Evolutionary conservation across 1,140 invertebrate species (phyloP).

Genomic region (Cyrtorhinus lividipennis): DNA sequence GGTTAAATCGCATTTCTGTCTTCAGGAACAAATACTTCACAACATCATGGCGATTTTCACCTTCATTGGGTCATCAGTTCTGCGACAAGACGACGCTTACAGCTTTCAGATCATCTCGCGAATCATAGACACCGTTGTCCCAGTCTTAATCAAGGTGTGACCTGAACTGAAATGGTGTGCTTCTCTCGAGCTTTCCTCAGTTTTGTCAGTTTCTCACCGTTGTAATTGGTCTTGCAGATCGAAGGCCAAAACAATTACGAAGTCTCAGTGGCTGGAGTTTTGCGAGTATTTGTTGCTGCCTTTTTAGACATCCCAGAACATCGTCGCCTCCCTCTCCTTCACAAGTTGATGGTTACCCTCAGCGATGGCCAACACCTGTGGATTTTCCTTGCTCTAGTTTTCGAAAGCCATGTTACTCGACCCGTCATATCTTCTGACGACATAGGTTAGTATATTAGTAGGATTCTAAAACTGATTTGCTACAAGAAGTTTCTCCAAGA

Average conservation of each 20-base stretch:
- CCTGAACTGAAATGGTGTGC: too few species aligned
- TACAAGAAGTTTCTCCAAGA: too few species aligned
- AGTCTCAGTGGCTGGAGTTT: slow-evolving; percentile 42
- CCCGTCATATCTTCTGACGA: slow-evolving; percentile 1
- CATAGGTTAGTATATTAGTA: neutral
- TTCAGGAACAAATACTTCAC: slow-evolving; percentile 66
- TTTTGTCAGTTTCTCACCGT: neutral
- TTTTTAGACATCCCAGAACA: slow-evolving; percentile 81
- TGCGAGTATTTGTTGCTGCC: slow-evolving; percentile 80
- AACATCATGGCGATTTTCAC: slow-evolving; percentile 92
- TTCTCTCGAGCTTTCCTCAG: neutral
- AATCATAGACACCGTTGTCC: slow-evolving; percentile 79
- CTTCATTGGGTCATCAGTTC: slow-evolving; percentile 80
- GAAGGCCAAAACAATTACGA: neutral
- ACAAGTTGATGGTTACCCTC: slow-evolving; percentile 58
- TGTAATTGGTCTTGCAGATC: neutral
- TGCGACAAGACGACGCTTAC: slow-evolving; percentile 83
- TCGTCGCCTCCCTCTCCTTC: slow-evolving; percentile 61
- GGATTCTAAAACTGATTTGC: too few species aligned
- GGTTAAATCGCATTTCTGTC: too few species aligned
- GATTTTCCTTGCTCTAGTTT: slow-evolving; percentile 52
- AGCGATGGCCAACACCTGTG: slow-evolving; percentile 55
- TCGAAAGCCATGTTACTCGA: slow-evolving; percentile 48
- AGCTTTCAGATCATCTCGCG: slow-evolving; percentile 84
- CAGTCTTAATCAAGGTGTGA: slow-evolving; percentile 48